Evolutionary conservation across 2,888 invertebrate genomes (phyloP).

Genomic region (Drosophila basisetae): DNA sequence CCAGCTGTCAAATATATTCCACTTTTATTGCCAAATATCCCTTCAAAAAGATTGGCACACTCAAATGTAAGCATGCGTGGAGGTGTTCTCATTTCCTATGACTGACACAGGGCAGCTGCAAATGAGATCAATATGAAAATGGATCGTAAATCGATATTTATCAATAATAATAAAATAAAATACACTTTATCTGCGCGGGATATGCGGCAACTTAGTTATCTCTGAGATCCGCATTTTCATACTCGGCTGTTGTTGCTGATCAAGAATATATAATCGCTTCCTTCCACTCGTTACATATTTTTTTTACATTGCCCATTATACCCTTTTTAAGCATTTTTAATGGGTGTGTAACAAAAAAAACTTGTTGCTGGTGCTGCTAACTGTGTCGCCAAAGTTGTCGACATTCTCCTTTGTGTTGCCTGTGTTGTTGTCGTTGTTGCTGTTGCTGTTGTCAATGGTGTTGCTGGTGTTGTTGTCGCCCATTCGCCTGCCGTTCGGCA

Average conservation of each 20-base stretch:
- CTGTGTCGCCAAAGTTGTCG: conserved; percentile 73
- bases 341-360: conserved; percentile 28
- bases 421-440: conserved; percentile 21
- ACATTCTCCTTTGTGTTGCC: conserved; percentile 28
- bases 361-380: conserved; percentile 69
- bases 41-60: background rate
- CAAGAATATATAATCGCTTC: background rate
- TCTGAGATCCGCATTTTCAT: background rate
- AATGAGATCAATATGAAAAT: background rate
- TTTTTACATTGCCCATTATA: background rate
- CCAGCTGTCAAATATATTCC: background rate
- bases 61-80: background rate
- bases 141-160: background rate
- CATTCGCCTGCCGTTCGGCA: conserved; percentile 38
- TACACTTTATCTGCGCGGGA: background rate
- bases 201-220: background rate
- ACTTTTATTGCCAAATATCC: background rate
- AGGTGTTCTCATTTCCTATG: background rate
- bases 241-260: background rate
- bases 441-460: conserved; percentile 23
- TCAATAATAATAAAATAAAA: background rate
- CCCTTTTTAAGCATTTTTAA: background rate
- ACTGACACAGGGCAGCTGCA: background rate
- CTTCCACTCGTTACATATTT: background rate
- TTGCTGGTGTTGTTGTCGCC: conserved; percentile 26